Evolutionary conservation across 1,140 invertebrate species (phyloP).

Genomic region (Helicorthomorpha holstii): DNA sequence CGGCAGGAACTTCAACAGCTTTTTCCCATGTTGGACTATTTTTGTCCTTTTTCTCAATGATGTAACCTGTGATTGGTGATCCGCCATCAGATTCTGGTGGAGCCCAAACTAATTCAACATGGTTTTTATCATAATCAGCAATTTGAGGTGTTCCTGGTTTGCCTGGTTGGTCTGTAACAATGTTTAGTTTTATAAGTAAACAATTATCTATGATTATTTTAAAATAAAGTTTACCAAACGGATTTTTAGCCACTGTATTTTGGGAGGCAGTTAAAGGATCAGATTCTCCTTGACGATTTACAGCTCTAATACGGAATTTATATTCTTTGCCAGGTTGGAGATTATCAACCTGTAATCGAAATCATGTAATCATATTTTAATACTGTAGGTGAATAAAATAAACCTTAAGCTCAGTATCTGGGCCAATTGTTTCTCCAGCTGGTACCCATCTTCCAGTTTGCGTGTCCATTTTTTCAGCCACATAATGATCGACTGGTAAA

Average conservation of each 20-base stretch:
- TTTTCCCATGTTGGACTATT: slow-evolving; percentile 72
- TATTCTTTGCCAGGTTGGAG: slow-evolving; percentile 82
- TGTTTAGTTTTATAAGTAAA: not conserved
- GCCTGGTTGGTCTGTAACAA: slow-evolving; percentile 45
- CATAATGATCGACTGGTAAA: slow-evolving; percentile 72
- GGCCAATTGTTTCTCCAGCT: slow-evolving; percentile 70
- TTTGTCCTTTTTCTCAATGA: slow-evolving; percentile 92
- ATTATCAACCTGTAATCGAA: slow-evolving; percentile 34
- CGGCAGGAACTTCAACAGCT: slow-evolving; percentile 63
- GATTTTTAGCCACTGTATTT: slow-evolving; percentile 93
- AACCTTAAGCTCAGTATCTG: slow-evolving; percentile 47
- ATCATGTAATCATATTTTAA: not conserved
- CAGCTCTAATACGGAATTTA: slow-evolving; percentile 86
- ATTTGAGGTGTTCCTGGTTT: slow-evolving; percentile 77
- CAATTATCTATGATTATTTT: not conserved
- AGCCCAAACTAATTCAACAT: slow-evolving; percentile 88
- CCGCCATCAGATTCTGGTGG: slow-evolving; percentile 71
- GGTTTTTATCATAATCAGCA: slow-evolving; percentile 79
- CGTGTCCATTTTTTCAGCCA: slow-evolving; percentile 89
- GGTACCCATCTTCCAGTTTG: slow-evolving; percentile 77
- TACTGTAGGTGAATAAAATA: not conserved
- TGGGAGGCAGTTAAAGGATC: slow-evolving; percentile 77
- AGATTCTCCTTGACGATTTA: slow-evolving; percentile 89
- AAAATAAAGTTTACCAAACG: slow-evolving; percentile 51
- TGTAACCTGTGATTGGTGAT: slow-evolving; percentile 72